Conservation (phyloP, 92 coral and sea anemone species). For the Epizoanthus rinbou region DNA sequence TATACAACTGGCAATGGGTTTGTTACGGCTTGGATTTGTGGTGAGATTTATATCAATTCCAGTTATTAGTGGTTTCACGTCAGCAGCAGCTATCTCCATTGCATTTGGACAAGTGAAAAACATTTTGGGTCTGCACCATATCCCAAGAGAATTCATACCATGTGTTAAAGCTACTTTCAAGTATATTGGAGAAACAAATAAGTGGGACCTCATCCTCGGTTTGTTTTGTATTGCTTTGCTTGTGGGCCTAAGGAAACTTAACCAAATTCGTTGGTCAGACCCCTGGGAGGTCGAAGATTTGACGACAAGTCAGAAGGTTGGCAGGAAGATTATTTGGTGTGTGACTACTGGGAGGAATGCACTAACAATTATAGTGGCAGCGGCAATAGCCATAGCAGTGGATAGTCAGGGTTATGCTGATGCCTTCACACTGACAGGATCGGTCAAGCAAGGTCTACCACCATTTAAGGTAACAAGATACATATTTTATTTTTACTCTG, state of each 20-base stretch:
- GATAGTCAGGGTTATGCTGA: conserved; percentile 49
- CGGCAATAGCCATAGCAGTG: conserved; percentile 69
- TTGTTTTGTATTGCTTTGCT: conserved; percentile 67
- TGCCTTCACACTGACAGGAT: conserved; percentile 70
- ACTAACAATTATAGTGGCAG: conserved; percentile 74
- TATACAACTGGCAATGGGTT: conserved; percentile 74
- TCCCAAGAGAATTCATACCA: conserved; percentile 66
- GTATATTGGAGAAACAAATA: conserved; percentile 66
- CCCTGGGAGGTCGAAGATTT: conserved; percentile 62
- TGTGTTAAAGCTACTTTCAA: conserved; percentile 71
- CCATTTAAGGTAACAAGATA: conserved; percentile 66
- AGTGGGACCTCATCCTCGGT: conserved; percentile 85
- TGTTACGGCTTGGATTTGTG: conserved; percentile 82
- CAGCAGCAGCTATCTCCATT: conserved; percentile 93
- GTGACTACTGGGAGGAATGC: conserved; percentile 88
- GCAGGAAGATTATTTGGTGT: conserved; percentile 88
- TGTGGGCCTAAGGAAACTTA: conserved; percentile 56
- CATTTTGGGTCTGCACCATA: conserved; percentile 72
- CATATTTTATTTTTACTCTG: neutral
- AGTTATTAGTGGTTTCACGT: conserved; percentile 94
- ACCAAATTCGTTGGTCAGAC: conserved; percentile 61
- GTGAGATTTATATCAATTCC: conserved; percentile 90
- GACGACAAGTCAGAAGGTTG: conserved; percentile 61
- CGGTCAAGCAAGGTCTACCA: conserved; percentile 77
- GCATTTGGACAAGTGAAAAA: conserved; percentile 81